Conservation (phyloP, 2,797 vertebrate genomes). For the Siniperca undulata region DNA sequence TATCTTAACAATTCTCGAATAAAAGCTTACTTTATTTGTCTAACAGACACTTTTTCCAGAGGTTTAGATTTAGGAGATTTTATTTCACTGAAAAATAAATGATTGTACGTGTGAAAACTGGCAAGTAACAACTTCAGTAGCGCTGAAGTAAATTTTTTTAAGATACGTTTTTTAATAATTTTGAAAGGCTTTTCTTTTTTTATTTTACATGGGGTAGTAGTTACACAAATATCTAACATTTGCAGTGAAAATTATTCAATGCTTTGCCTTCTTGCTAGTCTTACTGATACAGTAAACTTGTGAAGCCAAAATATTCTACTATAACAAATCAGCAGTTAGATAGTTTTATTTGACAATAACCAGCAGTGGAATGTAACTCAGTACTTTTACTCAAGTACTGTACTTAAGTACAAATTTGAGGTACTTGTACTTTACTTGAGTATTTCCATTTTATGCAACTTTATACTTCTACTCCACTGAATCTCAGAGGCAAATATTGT, state of each 20-base stretch:
- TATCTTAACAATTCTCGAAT: not conserved
- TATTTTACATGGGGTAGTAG: not conserved
- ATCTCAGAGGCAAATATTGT: no score
- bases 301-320: not conserved
- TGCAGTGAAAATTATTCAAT: not conserved
- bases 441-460: no score
- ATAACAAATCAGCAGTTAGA: not conserved
- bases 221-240: not conserved
- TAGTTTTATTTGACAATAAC: not conserved
- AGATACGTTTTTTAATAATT: not conserved
- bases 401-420: no score
- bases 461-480: no score
- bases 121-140: no score
- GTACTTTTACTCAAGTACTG: no score
- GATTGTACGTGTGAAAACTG: not conserved
- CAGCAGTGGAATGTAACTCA: no score
- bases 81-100: constrained; percentile 3
- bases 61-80: not conserved
- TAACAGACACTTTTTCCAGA: not conserved
- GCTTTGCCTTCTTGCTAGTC: not conserved
- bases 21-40: not conserved
- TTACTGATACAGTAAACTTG: not conserved
- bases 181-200: not conserved
- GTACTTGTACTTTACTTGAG: no score
- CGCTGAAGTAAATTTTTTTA: no score